Evolutionary conservation across 2,888 invertebrate species (phyloP), one percentile per base, ranked within the genome.

Genomic region (Pristionchus arcanus): DNA sequence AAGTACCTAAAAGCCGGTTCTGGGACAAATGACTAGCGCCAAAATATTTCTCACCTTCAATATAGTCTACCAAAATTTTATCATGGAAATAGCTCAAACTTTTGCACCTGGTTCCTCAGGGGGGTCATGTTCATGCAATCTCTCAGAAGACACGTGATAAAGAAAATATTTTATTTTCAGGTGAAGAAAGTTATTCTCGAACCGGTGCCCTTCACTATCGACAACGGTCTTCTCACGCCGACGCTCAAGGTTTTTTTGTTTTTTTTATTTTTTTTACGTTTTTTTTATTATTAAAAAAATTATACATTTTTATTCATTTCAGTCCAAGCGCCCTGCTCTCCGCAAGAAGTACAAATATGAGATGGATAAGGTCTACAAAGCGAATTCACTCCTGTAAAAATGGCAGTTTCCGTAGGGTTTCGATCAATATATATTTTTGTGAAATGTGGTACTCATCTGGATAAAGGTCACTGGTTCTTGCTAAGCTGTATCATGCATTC

Each of bases 191-290:
- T 98, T 92, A 97, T 98, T 95, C 96, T 99, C 90, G 98, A 98
- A 96, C 97, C 98, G 37, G 98, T 98, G 96, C 97, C 97, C 93
- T 98, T 99, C 96, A 98, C 98, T 91, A 97, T 98, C 89, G 98
- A 98, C 96, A 98, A 99, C 96, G 98, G 98, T 91, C 97, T 99
- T 87, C 96, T 99, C 83, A 99, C 98, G 68, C 98, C 98, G 87
- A 98, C 98, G 53, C 97, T 98, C 96, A 99, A 98, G 96, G 87
- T 77, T 42, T 28, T 9, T 16, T 25, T 16, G 13, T 68, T 68
- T 31, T 9, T 68, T 25, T 25, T 42, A 42, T 5, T 5, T 9
- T 5, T 42, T 5, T 5, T 5, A 42, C 3, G 42, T 42, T 42
- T 5, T 42, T 42, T 5, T 42, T 5, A 9, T 42, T 9, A 42